A percentile compares a stretch with the other conserved stretches of the same genome.
phyloP scores from a whole-genome alignment of 1,140 invertebrate genomes.

The Calosoma granatense region DNA sequence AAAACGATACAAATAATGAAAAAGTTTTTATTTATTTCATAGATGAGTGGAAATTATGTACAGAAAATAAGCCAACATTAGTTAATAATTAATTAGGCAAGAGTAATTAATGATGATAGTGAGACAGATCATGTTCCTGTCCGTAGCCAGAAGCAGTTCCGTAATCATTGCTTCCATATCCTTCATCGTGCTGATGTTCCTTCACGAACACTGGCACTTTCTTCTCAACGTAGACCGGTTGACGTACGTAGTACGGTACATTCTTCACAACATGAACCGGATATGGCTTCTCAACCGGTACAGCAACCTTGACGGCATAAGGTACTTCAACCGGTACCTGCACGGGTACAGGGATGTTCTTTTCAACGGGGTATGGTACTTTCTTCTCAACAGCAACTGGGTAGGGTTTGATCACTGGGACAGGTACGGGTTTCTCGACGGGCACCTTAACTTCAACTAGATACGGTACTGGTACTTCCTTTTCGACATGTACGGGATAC shows the following conservation, averaged over 20 bases:
- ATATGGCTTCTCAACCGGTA: slow-evolving; percentile 17
- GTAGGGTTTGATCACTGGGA: slow-evolving; percentile 27
- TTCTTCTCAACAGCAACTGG: slow-evolving; percentile 32
- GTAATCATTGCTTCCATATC: too few relatives aligned
- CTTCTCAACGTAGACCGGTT: slow-evolving; percentile 18
- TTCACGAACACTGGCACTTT: slow-evolving; percentile 14
- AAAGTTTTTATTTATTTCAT: too few relatives aligned
- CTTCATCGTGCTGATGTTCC: slow-evolving; percentile 10
- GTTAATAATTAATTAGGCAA: too few relatives aligned
- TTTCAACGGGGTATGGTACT: slow-evolving; percentile 30
- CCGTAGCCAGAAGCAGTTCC: too few relatives aligned
- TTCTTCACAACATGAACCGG: slow-evolving; percentile 30
- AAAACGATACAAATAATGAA: too few relatives aligned
- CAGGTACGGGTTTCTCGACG: slow-evolving; percentile 23
- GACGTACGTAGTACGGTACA: slow-evolving; percentile 26
- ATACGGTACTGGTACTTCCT: slow-evolving; percentile 31
- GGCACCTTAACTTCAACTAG: slow-evolving; percentile 41
- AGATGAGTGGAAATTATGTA: too few relatives aligned
- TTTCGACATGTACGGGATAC: slow-evolving; percentile 27
- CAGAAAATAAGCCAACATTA: too few relatives aligned
- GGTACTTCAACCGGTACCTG: slow-evolving; percentile 31
- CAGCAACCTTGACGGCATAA: slow-evolving; percentile 11
- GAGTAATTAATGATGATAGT: too few relatives aligned
- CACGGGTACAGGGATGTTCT: slow-evolving; percentile 30
- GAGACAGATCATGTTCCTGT: too few relatives aligned